phyloP scores from a whole-genome alignment of 1,140 invertebrate genomes.

The Pteromalus puparum region DNA sequence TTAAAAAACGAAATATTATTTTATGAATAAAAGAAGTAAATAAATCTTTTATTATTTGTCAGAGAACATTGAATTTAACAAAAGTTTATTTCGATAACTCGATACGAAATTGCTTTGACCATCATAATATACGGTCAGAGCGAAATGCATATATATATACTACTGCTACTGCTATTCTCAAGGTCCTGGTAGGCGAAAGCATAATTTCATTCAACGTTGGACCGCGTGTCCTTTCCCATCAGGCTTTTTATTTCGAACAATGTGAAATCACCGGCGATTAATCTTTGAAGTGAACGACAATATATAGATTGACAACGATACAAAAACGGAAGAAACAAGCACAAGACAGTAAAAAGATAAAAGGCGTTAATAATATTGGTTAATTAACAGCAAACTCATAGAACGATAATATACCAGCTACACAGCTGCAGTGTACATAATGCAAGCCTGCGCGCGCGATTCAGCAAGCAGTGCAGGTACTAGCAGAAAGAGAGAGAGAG shows the following conservation, averaged over 20 bases:
- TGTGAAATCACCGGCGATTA: too few species aligned
- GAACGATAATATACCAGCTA: not conserved
- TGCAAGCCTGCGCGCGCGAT: slow-evolving; percentile 6
- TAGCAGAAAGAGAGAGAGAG: not conserved
- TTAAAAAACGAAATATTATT: too few species aligned
- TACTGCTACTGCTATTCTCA: not conserved
- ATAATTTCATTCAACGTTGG: too few species aligned
- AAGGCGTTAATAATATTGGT: not conserved
- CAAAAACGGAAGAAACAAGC: not conserved
- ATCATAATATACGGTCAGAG: too few species aligned
- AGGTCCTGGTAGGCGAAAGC: not conserved
- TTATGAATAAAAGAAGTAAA: too few species aligned
- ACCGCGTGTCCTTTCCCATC: too few species aligned
- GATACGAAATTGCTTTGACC: not conserved
- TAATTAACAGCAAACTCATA: not conserved
- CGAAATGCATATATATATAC: too few species aligned
- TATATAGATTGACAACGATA: not conserved
- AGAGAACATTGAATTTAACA: not conserved
- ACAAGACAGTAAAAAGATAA: not conserved
- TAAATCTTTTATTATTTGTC: too few species aligned
- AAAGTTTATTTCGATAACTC: not conserved
- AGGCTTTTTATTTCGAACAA: too few species aligned
- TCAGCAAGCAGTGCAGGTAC: slow-evolving; percentile 23
- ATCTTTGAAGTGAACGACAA: not conserved
- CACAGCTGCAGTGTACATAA: slow-evolving; percentile 6